These are phyloP conservation scores for Galerucella calmariensis DNA, from an alignment of 2,888 invertebrate species.

Conservation along the genomic window DNA sequence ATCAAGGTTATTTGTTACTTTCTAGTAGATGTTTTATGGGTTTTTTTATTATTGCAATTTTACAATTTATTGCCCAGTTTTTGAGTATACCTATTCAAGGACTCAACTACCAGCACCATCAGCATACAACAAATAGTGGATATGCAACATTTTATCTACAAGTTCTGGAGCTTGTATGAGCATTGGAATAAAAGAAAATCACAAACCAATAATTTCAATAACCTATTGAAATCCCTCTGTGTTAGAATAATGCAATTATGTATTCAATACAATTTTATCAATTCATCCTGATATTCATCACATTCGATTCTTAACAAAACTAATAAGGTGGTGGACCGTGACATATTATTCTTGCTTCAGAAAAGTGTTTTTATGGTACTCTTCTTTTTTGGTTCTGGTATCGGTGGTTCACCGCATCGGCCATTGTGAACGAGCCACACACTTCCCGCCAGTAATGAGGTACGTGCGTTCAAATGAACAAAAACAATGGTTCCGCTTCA, in stretches of 20 bases:
- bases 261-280: not conserved
- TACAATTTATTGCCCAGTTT: too few species aligned
- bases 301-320: constrained; percentile 30
- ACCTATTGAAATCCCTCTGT: not conserved
- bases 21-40: too few species aligned
- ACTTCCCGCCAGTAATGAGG: constrained; percentile 63
- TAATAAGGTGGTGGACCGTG: constrained; percentile 49
- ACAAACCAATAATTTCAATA: too few species aligned
- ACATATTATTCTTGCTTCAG: constrained; percentile 40
- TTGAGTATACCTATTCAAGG: too few species aligned
- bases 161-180: too few species aligned
- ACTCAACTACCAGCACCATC: too few species aligned
- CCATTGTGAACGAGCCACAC: constrained; percentile 60
- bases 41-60: too few species aligned
- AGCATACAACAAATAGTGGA: too few species aligned
- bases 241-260: not conserved
- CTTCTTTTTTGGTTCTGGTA: constrained; percentile 34
- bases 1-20: too few species aligned
- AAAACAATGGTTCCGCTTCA: constrained; percentile 55
- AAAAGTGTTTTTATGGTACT: constrained; percentile 13
- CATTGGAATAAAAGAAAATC: too few species aligned
- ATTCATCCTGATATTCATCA: not conserved
- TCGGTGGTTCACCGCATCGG: constrained; percentile 55
- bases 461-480: constrained; percentile 59
- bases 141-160: too few species aligned